Conservation (phyloP, 2,113 vertebrate genomes). For the Psephotus haematonotus region DNA sequence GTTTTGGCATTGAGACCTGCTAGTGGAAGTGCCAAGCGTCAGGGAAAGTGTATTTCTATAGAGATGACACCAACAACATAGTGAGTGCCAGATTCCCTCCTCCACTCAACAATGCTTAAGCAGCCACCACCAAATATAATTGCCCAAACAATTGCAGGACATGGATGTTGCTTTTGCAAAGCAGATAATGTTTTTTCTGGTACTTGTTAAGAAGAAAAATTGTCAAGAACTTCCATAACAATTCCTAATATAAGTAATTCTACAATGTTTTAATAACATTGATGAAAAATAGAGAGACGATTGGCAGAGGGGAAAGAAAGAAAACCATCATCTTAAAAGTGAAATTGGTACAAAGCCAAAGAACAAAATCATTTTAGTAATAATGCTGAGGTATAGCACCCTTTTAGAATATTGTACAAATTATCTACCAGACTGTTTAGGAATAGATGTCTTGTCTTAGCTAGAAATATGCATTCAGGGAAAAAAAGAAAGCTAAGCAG, state of each 20-base stretch:
- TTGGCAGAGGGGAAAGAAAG: neutral
- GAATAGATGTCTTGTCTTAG: neutral
- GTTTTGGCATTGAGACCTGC: neutral
- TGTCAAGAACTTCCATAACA: neutral
- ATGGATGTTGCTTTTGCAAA: neutral
- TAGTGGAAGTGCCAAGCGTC: neutral
- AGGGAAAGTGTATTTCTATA: neutral
- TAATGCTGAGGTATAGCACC: neutral
- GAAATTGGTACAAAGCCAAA: slow-evolving; percentile 5
- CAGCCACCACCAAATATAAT: neutral
- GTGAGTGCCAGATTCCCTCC: neutral
- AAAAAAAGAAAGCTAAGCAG: neutral
- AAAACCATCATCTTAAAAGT: slow-evolving; percentile 3
- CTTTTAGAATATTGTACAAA: neutral
- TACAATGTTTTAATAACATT: neutral
- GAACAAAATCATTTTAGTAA: neutral
- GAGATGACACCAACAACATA: neutral
- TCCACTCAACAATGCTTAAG: neutral
- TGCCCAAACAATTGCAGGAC: neutral
- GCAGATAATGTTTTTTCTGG: neutral
- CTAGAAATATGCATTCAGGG: slow-evolving; percentile 2
- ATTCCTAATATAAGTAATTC: neutral
- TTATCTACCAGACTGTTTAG: slow-evolving; percentile 5
- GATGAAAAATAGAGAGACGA: neutral
- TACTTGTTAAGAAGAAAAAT: neutral